Evolutionary conservation across 2,113 vertebrate genomes (phyloP).

Genomic region (Pituophis catenifer): DNA sequence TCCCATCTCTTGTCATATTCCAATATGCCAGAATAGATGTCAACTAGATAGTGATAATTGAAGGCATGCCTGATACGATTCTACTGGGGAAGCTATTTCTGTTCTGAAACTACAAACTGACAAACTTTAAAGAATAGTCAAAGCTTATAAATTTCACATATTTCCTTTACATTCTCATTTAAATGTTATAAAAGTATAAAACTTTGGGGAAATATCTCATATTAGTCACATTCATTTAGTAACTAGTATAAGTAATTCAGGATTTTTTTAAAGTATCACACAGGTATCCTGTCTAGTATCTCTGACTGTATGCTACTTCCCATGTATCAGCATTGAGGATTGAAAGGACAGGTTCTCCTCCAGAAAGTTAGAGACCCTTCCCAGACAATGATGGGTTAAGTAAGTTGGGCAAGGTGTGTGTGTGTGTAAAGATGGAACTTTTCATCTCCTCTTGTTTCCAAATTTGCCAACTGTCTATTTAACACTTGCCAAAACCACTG

Average conservation of each 20-base stretch:
- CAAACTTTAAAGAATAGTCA: neutral
- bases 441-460: neutral
- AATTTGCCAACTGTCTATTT: neutral
- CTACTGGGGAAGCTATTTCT: neutral
- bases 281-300: neutral
- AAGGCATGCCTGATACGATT: neutral
- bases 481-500: neutral
- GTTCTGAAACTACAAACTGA: neutral
- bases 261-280: neutral
- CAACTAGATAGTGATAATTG: neutral
- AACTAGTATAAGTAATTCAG: neutral
- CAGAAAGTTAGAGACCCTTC: neutral
- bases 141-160: neutral
- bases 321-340: neutral
- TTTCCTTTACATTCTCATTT: neutral
- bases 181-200: neutral
- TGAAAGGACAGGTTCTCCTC: neutral
- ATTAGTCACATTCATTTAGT: neutral
- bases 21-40: neutral
- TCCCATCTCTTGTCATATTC: neutral
- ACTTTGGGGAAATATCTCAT: neutral
- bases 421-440: neutral
- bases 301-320: neutral
- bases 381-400: neutral
- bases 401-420: neutral